Evolutionary conservation across 2,888 invertebrate species (phyloP).

Genomic region (Melieria crassipennis): DNA sequence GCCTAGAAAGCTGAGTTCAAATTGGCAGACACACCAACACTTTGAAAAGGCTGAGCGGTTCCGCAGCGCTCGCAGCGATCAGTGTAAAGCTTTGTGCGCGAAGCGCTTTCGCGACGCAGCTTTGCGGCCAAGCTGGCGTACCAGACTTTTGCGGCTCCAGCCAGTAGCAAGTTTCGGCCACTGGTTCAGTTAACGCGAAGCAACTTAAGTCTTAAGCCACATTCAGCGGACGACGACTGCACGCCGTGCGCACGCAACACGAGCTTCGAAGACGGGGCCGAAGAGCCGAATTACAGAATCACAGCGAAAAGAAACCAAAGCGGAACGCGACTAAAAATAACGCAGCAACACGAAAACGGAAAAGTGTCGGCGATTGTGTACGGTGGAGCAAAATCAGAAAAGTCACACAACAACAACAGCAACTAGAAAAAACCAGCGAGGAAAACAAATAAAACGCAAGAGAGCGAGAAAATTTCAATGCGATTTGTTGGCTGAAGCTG

Average conservation of each 20-base stretch:
- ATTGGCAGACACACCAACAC: no score
- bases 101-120: background rate
- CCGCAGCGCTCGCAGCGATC: no score
- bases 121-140: background rate
- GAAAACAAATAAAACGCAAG: background rate
- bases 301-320: conserved; percentile 6
- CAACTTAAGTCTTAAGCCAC: conserved; percentile 42
- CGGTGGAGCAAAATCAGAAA: no score
- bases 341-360: background rate
- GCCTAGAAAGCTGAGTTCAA: no score
- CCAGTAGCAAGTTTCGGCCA: conserved; percentile 22
- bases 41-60: no score
- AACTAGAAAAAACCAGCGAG: no score
- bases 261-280: background rate
- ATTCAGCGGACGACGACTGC: conserved; percentile 36
- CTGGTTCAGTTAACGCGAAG: conserved; percentile 42
- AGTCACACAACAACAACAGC: no score
- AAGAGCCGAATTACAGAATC: background rate
- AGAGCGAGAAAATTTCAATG: background rate
- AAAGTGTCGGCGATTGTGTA: background rate
- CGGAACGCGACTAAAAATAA: background rate
- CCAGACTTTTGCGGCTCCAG: conserved; percentile 6
- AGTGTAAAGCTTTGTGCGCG: no score
- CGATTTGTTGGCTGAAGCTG: no score
- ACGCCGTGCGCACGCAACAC: background rate